Evolutionary conservation across 2,888 invertebrate genomes (phyloP), one percentile per base, ranked within the genome.

Genomic region (Desoria tigrina): DNA sequence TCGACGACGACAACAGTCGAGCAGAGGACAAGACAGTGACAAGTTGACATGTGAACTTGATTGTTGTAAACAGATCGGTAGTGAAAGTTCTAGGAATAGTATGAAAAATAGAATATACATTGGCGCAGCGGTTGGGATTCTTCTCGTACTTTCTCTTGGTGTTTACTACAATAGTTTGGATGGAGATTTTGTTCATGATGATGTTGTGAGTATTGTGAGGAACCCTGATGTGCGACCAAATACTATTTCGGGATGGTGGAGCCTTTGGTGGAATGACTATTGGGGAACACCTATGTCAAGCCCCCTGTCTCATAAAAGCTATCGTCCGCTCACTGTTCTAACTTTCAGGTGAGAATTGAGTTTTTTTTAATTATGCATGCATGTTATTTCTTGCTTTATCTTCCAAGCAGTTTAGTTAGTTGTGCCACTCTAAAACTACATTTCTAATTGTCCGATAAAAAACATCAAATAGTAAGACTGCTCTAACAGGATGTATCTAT

Each of bases 251-350:
- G 62, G 73, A 3, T 80, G 89, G 77, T 78, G 82, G 68, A 84
- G 84, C 76, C 83, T 89, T 76, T 86, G 90, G 78, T 82, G 82
- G 77, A 89, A 91, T 80, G 93, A 93, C 81, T 93, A 92, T 80
- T 93, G 92, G 93, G 92, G 92, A n/a, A 89, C 88, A 63, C 87
- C 90, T 27, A 90, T 93, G 89, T 84, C 86, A n/a, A 88, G 90
- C 78, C 82, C 86, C 57, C 84, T 84, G 78, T 91, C 91, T 77
- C 92, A 92, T 82, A 92, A 92, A 82, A 91, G 91, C 60, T 92
- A 92, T 80, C 84, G 92, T 75, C 92, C 93, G 32, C 82, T 93
- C 72, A 91, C 91, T 14, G 88, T 89, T 54, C 82, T 92, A 56
- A 88, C 90, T 4, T 93, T 92, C 83, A 86, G 92, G 92, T 92